Conservation (phyloP, 2,113 vertebrate species). For the Zonotrichia leucophrys region DNA sequence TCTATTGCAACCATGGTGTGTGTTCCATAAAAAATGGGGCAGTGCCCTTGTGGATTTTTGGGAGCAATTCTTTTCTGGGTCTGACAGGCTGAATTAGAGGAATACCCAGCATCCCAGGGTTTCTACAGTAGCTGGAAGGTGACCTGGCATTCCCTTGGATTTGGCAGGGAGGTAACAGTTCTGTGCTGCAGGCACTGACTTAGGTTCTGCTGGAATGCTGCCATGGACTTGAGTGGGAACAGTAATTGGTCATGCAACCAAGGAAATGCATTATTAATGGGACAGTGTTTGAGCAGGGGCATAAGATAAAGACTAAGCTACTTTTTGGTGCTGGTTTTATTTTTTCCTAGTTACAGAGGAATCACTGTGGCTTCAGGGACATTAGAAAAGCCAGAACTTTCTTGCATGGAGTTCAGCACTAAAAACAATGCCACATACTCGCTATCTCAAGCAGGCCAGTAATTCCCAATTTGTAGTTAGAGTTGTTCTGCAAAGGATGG, state of each 20-base stretch:
- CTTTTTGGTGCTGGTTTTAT: background rate
- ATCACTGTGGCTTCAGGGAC: background rate
- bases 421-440: background rate
- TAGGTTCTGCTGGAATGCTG: constrained; percentile 2
- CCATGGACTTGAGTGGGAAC: background rate
- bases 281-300: background rate
- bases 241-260: constrained; percentile 9
- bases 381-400: background rate
- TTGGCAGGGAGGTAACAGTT: background rate
- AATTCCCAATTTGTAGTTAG: background rate
- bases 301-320: background rate
- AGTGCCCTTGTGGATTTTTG: background rate
- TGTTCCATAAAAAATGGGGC: background rate
- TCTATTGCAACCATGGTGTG: background rate
- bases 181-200: background rate
- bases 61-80: background rate
- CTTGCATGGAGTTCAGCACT: background rate
- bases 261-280: constrained; percentile 41
- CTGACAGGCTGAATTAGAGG: background rate
- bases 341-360: background rate
- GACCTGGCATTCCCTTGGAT: background rate
- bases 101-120: background rate
- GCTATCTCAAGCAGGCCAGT: background rate
- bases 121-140: background rate
- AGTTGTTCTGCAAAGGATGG: background rate